Percentiles rank a stretch among this genome's conserved stretches.
phyloP scores from a whole-genome alignment of 1,140 invertebrate genomes.

The Matsumurasca onukii region DNA sequence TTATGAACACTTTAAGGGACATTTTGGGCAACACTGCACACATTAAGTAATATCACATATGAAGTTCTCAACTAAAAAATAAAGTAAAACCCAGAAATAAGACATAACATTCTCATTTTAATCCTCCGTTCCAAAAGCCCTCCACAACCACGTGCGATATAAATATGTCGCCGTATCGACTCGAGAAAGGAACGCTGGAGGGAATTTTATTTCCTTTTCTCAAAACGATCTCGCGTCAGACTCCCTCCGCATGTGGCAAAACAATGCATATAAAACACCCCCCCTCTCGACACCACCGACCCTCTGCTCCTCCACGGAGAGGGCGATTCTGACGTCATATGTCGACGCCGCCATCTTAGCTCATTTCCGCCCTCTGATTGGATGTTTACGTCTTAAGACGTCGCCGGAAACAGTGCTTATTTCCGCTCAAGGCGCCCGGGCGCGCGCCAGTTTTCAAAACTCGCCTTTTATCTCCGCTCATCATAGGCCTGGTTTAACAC shows the following conservation, averaged over 20 bases:
- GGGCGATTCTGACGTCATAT: conserved; percentile 17
- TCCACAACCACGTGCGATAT: conserved; percentile 30
- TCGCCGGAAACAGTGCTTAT: conserved; percentile 26
- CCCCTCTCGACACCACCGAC: neutral
- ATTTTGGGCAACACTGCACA: too few species aligned
- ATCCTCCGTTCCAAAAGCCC: too few species aligned
- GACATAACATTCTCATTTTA: too few species aligned
- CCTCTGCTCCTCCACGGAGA: neutral
- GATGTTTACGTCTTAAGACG: conserved; percentile 34
- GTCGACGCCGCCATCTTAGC: conserved; percentile 38
- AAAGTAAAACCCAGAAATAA: neutral
- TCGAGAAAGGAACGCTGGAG: conserved; percentile 1
- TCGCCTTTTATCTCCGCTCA: conserved; percentile 3
- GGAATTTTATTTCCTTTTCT: conserved; percentile 23
- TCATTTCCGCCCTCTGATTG: conserved; percentile 45
- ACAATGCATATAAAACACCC: conserved; percentile 20
- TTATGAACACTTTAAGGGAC: too few species aligned
- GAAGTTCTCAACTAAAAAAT: too few species aligned
- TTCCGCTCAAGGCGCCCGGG: conserved; percentile 19
- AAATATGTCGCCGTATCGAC: conserved; percentile 29
- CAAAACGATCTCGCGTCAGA: conserved; percentile 14
- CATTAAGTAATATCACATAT: too few species aligned
- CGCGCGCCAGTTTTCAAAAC: conserved; percentile 2
- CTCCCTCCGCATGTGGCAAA: neutral
- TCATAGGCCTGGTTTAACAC: neutral